A percentile compares a stretch with the other conserved stretches of the same genome.
Evolutionary conservation across 2,797 vertebrate species (phyloP).

Genomic region (Morus bassanus): DNA sequence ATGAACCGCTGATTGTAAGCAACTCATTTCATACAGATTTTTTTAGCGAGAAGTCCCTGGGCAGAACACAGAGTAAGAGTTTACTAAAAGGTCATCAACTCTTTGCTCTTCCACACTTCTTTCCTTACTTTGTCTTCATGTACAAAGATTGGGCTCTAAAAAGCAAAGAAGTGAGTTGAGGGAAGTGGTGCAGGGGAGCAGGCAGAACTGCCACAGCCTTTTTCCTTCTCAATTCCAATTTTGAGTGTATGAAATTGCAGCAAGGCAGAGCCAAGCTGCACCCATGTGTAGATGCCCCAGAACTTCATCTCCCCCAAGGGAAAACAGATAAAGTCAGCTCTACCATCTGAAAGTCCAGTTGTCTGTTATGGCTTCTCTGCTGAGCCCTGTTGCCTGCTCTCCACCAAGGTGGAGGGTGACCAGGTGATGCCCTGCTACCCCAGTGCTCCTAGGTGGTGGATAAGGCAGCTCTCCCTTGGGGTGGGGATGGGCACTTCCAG

Average conservation of each 20-base stretch:
- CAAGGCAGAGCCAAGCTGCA: not conserved
- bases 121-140: not conserved
- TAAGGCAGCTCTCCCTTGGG: not conserved
- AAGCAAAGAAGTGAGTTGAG: not conserved
- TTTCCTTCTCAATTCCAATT: not conserved
- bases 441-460: not conserved
- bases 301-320: not conserved
- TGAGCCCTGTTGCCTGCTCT: not conserved
- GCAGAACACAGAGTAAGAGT: not conserved
- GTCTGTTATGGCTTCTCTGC: not conserved
- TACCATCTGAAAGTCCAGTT: not conserved
- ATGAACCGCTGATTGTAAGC: not conserved
- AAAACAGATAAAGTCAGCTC: not conserved
- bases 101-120: not conserved
- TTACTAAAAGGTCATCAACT: not conserved
- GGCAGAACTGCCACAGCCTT: not conserved
- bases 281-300: not conserved
- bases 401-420: not conserved
- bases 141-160: not conserved
- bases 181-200: accelerated
- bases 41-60: not conserved
- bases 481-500: not conserved
- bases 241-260: not conserved
- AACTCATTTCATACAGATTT: not conserved
- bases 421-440: not conserved